A percentile compares a stretch with the other conserved stretches of the same genome.
Conservation (phyloP, 2,113 vertebrate species). For the Dicentrarchus labrax region DNA sequence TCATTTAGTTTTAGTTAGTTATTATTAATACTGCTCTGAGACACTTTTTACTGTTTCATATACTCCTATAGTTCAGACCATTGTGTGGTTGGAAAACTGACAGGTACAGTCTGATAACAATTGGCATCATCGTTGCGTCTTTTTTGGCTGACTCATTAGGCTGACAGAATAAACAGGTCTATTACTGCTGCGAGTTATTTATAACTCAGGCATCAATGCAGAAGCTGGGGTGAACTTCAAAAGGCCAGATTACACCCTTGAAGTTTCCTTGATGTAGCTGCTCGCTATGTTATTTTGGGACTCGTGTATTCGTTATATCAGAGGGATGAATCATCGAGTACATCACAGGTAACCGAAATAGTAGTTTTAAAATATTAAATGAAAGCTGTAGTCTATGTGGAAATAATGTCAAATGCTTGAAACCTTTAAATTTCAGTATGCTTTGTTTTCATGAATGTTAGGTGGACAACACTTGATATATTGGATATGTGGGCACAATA, state of each 20-base stretch:
- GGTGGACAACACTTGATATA: not conserved
- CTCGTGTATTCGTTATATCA: not conserved
- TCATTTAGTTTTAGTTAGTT: too few species aligned
- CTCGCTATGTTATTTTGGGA: conserved; percentile 54
- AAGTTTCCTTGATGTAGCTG: conserved; percentile 37
- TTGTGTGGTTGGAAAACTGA: not conserved
- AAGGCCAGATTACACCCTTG: conserved; percentile 35
- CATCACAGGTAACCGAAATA: conserved; percentile 7
- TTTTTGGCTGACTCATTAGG: conserved; percentile 41
- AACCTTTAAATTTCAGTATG: not conserved
- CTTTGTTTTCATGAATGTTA: not conserved
- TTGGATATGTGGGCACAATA: not conserved
- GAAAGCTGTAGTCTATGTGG: not conserved
- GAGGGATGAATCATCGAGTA: conserved; percentile 9
- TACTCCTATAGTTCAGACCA: not conserved
- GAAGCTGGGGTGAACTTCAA: conserved; percentile 44
- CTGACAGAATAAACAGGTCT: conserved; percentile 42
- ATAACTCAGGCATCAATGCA: conserved; percentile 37
- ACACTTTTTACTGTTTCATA: not conserved
- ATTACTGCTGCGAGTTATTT: conserved; percentile 51
- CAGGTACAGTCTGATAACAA: conserved; percentile 1
- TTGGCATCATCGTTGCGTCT: not conserved
- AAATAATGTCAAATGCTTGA: not conserved
- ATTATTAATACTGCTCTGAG: too few species aligned
- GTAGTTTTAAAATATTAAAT: not conserved